Conservation (phyloP, 2,797 vertebrate genomes). For the Clarias fuscus region DNA sequence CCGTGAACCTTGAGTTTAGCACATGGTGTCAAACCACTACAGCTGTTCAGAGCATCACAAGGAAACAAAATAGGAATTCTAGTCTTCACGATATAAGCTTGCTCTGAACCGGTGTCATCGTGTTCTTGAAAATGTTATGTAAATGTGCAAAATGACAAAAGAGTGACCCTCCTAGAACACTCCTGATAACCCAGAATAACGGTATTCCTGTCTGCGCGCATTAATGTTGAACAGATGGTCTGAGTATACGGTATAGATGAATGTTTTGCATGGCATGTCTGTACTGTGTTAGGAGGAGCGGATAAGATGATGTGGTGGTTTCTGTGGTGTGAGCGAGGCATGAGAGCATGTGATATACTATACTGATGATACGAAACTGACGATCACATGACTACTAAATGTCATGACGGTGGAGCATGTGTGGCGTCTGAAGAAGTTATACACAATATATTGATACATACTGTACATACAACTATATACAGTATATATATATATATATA, state of each 20-base stretch:
- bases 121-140: neutral
- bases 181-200: neutral
- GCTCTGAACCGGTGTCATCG: neutral
- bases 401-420: neutral
- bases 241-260: neutral
- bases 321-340: neutral
- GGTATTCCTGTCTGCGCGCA: neutral
- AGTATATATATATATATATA: too few relatives aligned
- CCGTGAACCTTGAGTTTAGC: neutral
- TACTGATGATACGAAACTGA: neutral
- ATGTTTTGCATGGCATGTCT: neutral
- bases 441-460: too few relatives aligned
- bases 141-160: neutral
- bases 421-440: neutral
- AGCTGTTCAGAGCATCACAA: neutral
- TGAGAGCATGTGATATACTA: neutral
- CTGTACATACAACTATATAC: too few relatives aligned
- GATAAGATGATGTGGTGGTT: slow-evolving; percentile 5
- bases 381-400: neutral
- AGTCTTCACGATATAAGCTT: neutral
- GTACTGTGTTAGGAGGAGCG: neutral
- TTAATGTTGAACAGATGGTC: neutral
- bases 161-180: neutral
- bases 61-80: neutral
- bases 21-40: neutral